Evolutionary conservation across 2,888 invertebrate species (phyloP), one percentile per base, ranked within the genome.

Genomic region (Rotaria sp.): DNA sequence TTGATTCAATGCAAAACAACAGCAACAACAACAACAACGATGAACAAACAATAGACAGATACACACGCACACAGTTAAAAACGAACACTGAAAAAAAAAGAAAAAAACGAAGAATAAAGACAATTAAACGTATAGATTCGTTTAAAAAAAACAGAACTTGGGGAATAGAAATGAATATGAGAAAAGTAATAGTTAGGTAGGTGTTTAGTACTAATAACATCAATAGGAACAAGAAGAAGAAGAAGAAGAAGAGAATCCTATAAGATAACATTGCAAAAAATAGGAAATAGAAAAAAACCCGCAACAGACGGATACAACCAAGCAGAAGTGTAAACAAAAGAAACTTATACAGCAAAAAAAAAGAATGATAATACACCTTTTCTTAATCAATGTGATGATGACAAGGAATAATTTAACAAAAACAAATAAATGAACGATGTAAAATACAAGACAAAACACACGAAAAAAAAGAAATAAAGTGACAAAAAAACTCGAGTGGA

Each of bases 391-490:
- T 38, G 35, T 67, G 21, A 55, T 67, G 21, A 55, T 21, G 67
- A 67, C 35, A 38, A 35, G 35, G 35, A 35, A 67, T 67, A 67
- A 35, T 30, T 35, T 67, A 67, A 67, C 67, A 67, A 67, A 67
- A 35, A 67, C 67, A 38, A 67, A 30, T 35, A 67, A 38, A 67
- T 38, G 21, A 67, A 67, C 35, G 35, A 67, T 67, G 35, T 18
- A 67, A 35, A 67, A 30, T 67, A 67, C 67, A 67, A 30, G 67
- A 67, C 67, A 67, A 67, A 67, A 67, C 30, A 67, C 67, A 67
- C 35, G 35, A 67, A 67, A 67, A 30, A 35, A 67, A 67, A 67
- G 35, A 35, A n/a, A 67, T 67, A 67, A 67, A 35, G 67, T 30
- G 35, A 67, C 13, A 59, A 30, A n/a, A n/a, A 26, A 67, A 67